These are phyloP conservation scores for Cepphus grylle DNA, from an alignment of 2,113 vertebrate genomes.

Conservation along the genomic window DNA sequence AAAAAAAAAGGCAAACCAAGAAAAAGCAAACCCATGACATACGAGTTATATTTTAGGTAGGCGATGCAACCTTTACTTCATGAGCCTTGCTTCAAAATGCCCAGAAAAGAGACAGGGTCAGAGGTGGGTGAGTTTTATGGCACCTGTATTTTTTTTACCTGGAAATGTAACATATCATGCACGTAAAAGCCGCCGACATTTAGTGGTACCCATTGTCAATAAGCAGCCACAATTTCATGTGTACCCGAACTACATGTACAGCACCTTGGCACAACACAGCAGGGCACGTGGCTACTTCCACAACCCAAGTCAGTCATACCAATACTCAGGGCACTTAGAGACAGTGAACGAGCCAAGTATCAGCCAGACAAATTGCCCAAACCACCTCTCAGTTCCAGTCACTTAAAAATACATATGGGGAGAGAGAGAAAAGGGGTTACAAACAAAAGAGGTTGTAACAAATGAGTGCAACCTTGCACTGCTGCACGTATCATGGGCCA, in stretches of 20 bases:
- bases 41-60: background rate
- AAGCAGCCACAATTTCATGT: background rate
- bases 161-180: background rate
- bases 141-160: background rate
- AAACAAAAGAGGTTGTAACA: background rate
- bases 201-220: background rate
- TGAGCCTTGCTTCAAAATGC: background rate
- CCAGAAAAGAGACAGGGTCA: background rate
- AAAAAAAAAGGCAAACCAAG: slow-evolving; percentile 12
- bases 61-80: background rate
- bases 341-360: background rate
- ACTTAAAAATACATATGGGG: background rate
- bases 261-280: background rate
- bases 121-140: background rate
- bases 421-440: background rate
- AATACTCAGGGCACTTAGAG: background rate
- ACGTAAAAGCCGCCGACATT: background rate
- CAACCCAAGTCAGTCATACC: background rate
- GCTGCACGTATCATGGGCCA: background rate
- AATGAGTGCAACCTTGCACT: background rate
- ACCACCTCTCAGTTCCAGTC: background rate
- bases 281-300: background rate
- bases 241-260: background rate
- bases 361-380: background rate
- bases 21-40: background rate